Percentiles rank a stretch among this genome's conserved stretches.
phyloP scores from a whole-genome alignment of 2,113 vertebrate genomes.

The Platichthys stellatus region DNA sequence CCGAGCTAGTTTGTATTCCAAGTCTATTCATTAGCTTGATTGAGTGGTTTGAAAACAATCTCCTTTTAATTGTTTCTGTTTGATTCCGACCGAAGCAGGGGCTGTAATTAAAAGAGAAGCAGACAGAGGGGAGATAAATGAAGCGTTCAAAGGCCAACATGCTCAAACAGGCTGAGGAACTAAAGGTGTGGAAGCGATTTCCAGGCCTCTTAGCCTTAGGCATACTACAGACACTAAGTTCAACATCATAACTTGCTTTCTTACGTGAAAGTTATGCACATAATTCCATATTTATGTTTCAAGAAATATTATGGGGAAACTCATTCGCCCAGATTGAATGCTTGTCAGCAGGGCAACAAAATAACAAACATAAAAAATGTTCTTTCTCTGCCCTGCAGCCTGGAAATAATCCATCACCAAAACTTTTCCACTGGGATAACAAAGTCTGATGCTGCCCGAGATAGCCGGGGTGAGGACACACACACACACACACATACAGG shows the following conservation, averaged over 20 bases:
- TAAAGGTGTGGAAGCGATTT: too few relatives aligned
- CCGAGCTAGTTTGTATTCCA: slow-evolving; percentile 37
- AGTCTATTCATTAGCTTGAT: slow-evolving; percentile 56
- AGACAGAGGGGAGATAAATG: slow-evolving; percentile 37
- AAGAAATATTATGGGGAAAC: slow-evolving; percentile 18
- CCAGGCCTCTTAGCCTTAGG: background rate
- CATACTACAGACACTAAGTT: background rate
- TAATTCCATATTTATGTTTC: slow-evolving; percentile 22
- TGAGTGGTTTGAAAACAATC: slow-evolving; percentile 46
- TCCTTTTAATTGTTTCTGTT: slow-evolving; percentile 63
- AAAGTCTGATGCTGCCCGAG: slow-evolving; percentile 23
- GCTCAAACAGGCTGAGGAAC: background rate
- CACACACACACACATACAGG: background rate
- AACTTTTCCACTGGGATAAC: slow-evolving; percentile 10
- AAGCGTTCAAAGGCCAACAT: slow-evolving; percentile 48
- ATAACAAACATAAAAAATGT: slow-evolving; percentile 13
- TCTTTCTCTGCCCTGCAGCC: slow-evolving; percentile 9
- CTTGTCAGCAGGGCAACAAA: slow-evolving; percentile 18
- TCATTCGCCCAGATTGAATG: background rate
- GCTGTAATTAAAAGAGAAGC: slow-evolving; percentile 59
- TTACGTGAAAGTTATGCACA: slow-evolving; percentile 9
- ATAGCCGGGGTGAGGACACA: slow-evolving; percentile 7
- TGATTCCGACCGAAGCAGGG: slow-evolving; percentile 52
- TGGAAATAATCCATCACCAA: slow-evolving; percentile 24
- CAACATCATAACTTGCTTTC: slow-evolving; percentile 16